Evolutionary conservation across 2,113 vertebrate species (phyloP).

Genomic region (Balaeniceps rex): DNA sequence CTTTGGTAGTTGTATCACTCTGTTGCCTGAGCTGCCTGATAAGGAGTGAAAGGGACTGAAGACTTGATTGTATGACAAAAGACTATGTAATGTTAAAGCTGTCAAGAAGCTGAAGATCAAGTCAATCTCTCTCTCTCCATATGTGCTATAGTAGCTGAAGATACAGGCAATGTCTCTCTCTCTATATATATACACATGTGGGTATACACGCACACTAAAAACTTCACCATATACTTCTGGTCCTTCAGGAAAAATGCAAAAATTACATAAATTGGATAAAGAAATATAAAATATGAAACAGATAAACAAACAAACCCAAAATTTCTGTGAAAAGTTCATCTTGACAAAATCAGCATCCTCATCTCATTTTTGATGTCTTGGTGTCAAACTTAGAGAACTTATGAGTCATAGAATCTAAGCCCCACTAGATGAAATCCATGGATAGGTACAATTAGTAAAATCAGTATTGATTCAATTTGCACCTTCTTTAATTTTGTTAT

Average conservation of each 20-base stretch:
- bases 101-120: background rate
- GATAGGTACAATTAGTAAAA: background rate
- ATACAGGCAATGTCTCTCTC: background rate
- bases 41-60: background rate
- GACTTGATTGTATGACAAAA: conserved; percentile 26
- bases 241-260: background rate
- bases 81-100: background rate
- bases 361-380: background rate
- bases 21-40: background rate
- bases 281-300: background rate
- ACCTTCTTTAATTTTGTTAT: background rate
- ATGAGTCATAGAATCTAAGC: background rate
- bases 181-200: background rate
- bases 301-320: background rate
- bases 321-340: background rate
- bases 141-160: background rate
- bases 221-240: background rate
- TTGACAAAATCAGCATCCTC: background rate
- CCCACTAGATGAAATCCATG: background rate
- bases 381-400: background rate
- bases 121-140: background rate
- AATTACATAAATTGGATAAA: background rate
- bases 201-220: background rate
- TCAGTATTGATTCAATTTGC: background rate
- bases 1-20: background rate